These are phyloP conservation scores for Phrynocephalus versicolor DNA, from an alignment of 2,113 vertebrate species.

Conservation along the genomic window DNA sequence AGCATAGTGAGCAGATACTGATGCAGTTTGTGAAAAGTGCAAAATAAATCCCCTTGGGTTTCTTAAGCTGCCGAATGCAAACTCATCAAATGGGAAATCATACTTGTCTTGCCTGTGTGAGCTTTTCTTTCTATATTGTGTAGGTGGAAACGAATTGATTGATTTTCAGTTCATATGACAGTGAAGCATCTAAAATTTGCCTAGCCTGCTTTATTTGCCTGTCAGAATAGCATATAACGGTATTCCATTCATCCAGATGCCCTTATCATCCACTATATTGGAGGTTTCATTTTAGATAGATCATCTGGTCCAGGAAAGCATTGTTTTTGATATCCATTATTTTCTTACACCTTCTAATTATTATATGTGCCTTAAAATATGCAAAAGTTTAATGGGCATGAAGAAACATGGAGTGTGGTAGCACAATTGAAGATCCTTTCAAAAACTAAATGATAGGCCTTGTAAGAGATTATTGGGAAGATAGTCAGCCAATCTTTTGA, in stretches of 20 bases:
- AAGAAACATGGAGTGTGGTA: neutral
- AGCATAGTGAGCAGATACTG: neutral
- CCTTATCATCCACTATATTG: neutral
- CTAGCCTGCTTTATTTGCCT: neutral
- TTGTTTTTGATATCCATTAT: neutral
- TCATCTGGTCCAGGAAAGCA: neutral
- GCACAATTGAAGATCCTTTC: neutral
- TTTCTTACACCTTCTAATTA: neutral
- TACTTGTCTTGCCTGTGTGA: neutral
- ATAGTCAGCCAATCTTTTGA: no score
- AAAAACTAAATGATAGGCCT: neutral
- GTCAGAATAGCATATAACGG: neutral
- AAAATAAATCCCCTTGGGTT: neutral
- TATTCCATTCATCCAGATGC: neutral
- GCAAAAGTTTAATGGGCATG: neutral
- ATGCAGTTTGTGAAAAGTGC: neutral
- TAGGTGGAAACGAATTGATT: neutral
- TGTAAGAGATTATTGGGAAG: no score
- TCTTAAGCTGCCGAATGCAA: neutral
- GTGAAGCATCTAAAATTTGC: neutral
- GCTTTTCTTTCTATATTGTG: neutral
- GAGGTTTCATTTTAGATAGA: neutral
- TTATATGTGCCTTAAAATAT: neutral
- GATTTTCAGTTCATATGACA: neutral
- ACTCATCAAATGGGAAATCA: conserved; percentile 4